Percentiles rank a stretch among this genome's conserved stretches.
Evolutionary conservation across 1,140 invertebrate genomes (phyloP).

Genomic region (honey bee (Apis mellifera)): DNA sequence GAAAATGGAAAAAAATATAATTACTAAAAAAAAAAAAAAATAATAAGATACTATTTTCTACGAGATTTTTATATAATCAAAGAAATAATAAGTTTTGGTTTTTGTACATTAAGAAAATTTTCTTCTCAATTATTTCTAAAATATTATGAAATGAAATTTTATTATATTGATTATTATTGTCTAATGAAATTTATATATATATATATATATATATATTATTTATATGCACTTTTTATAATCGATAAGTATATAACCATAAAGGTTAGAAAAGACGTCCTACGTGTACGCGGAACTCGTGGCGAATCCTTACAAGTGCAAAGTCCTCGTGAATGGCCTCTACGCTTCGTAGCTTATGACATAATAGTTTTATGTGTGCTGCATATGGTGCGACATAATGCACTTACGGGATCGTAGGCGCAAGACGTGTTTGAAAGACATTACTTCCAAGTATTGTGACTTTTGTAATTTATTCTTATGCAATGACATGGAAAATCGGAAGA

Average conservation of each 20-base stretch:
- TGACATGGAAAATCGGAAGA: not conserved
- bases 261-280: conserved; percentile 35
- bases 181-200: no score
- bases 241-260: not conserved
- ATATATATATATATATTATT: not conserved
- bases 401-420: conserved; percentile 4
- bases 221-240: not conserved
- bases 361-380: conserved; percentile 66
- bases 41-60: no score
- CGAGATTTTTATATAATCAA: no score
- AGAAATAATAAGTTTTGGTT: no score
- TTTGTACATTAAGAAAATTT: no score
- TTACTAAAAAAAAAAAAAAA: no score
- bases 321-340: conserved; percentile 60
- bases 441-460: not conserved
- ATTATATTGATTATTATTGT: no score
- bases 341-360: conserved; percentile 71
- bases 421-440: not conserved
- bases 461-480: not conserved
- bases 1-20: no score
- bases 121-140: not conserved
- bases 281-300: conserved; percentile 26
- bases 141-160: no score
- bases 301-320: conserved; percentile 48
- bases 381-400: conserved; percentile 18